These are phyloP conservation scores for Caenorhabditis sp. DNA, from an alignment of 2,888 invertebrate genomes.

Conservation along the genomic window DNA sequence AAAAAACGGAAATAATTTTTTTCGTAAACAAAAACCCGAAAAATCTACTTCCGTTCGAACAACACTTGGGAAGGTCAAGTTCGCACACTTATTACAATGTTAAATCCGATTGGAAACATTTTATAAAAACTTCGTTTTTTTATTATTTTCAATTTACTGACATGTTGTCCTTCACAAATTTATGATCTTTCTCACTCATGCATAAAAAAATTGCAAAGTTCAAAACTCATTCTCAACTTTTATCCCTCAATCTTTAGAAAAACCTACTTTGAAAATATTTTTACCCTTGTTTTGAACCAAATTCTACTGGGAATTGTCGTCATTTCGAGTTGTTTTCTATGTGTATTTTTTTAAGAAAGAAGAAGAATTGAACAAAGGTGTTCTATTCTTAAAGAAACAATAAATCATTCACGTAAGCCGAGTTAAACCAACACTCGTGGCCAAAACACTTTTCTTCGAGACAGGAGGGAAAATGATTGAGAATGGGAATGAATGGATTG, in stretches of 20 bases:
- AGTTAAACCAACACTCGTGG: not conserved
- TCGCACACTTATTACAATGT: too few relatives aligned
- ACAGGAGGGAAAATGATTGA: not conserved
- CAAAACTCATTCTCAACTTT: not conserved
- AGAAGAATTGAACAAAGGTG: not conserved
- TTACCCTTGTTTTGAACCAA: not conserved
- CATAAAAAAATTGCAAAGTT: not conserved
- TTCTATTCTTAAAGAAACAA: not conserved
- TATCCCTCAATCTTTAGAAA: too few relatives aligned
- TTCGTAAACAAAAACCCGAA: too few relatives aligned
- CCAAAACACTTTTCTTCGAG: conserved; percentile 1
- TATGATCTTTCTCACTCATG: not conserved
- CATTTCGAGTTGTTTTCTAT: not conserved
- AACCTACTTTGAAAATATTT: not conserved
- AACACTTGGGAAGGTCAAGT: too few relatives aligned
- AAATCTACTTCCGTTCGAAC: too few relatives aligned
- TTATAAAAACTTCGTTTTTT: too few relatives aligned
- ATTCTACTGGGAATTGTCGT: not conserved
- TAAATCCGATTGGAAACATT: too few relatives aligned
- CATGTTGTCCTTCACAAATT: not conserved
- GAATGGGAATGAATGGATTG: too few relatives aligned
- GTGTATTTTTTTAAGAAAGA: not conserved
- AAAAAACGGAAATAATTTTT: too few relatives aligned
- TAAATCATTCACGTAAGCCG: not conserved
- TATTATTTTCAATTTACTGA: too few relatives aligned